Percentiles rank a stretch among this genome's conserved stretches.
Evolutionary conservation across 64 coral and sea anemone species (phyloP).

Genomic region (Actinia equina): DNA sequence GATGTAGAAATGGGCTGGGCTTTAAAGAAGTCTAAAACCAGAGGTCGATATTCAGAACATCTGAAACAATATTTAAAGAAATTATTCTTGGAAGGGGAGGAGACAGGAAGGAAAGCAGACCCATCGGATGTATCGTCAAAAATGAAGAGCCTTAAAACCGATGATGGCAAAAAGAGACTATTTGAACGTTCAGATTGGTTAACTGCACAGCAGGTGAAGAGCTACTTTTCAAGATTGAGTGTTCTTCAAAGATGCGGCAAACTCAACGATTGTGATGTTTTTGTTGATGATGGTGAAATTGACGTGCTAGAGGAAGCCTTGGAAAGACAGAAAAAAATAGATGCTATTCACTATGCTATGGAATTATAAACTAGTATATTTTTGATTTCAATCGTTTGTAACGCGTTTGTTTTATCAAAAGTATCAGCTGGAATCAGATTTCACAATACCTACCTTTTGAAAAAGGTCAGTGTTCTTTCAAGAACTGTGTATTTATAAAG

Average conservation of each 20-base stretch:
- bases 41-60: slow-evolving; percentile 18
- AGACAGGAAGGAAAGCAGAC: slow-evolving; percentile 57
- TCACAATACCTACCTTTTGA: no score
- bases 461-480: no score
- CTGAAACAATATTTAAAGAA: slow-evolving; percentile 39
- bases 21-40: slow-evolving; percentile 21
- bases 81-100: slow-evolving; percentile 41
- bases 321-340: slow-evolving; percentile 5
- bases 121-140: slow-evolving; percentile 24
- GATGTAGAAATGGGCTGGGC: slow-evolving; percentile 16
- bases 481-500: no score
- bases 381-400: no score
- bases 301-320: slow-evolving; percentile 2
- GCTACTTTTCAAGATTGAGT: slow-evolving; percentile 47
- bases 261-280: background rate
- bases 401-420: no score
- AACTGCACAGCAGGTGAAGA: slow-evolving; percentile 37
- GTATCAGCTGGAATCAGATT: no score
- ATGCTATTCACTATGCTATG: background rate
- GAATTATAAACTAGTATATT: background rate
- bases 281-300: slow-evolving; percentile 7
- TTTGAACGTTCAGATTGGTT: slow-evolving; percentile 41
- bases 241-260: slow-evolving; percentile 28
- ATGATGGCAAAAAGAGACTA: slow-evolving; percentile 26
- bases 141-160: slow-evolving; percentile 33